phyloP scores from a whole-genome alignment of 1,140 invertebrate species.

The Chionoecetes opilio region DNA sequence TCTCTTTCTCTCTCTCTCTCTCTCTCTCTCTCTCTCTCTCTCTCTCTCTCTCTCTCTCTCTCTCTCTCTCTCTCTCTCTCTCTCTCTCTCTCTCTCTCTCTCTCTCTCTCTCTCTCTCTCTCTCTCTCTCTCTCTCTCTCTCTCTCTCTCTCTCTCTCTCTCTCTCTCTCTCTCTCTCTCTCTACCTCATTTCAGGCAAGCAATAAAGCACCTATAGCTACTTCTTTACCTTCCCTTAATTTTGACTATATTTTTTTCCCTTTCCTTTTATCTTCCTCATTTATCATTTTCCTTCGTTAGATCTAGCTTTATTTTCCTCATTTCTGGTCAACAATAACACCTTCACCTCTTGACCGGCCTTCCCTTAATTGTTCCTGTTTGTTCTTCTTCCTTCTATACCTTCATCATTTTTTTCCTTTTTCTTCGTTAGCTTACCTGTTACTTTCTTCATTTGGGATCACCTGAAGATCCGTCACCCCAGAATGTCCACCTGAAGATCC shows the following conservation, averaged over 20 bases:
- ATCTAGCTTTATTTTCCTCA: too few species aligned
- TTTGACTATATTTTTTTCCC: background rate
- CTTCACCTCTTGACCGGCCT: background rate
- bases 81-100: background rate
- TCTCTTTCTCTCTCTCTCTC: too few species aligned
- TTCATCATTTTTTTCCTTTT: too few species aligned
- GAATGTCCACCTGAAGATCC: too few species aligned
- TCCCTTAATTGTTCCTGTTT: too few species aligned
- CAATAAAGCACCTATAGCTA: too few species aligned
- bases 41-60: background rate
- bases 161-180: background rate
- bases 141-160: background rate
- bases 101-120: background rate
- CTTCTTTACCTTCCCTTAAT: background rate
- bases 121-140: background rate
- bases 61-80: background rate
- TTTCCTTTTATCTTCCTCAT: background rate
- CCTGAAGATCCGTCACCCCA: too few species aligned
- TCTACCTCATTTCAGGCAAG: background rate
- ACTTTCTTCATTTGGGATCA: too few species aligned
- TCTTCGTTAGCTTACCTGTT: too few species aligned
- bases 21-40: constrained; percentile 10
- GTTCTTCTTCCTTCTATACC: too few species aligned
- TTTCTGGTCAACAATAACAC: too few species aligned
- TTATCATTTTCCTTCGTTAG: too few species aligned